These are phyloP conservation scores for Nasonovia ribisnigri DNA, from an alignment of 2,888 invertebrate species.

Conservation along the genomic window DNA sequence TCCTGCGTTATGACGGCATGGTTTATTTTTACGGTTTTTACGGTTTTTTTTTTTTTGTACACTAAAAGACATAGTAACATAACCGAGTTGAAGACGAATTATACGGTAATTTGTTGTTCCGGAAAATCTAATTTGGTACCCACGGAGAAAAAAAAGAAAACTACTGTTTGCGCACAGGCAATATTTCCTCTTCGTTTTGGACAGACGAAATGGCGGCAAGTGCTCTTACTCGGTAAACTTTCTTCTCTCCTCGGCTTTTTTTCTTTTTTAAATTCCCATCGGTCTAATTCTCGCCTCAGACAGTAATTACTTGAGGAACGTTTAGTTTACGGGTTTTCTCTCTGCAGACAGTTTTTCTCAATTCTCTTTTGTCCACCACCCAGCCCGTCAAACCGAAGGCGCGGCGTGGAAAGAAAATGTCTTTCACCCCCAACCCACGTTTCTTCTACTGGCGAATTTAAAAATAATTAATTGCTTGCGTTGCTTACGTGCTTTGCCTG, in stretches of 20 bases:
- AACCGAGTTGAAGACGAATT: constrained; percentile 49
- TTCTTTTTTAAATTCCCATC: constrained; percentile 51
- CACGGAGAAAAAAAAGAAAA: constrained; percentile 20
- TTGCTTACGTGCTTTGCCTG: constrained; percentile 5
- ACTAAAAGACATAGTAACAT: constrained; percentile 16
- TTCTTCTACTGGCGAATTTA: constrained; percentile 40
- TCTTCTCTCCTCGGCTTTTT: constrained; percentile 38
- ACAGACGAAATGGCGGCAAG: constrained; percentile 46
- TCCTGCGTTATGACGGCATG: not conserved
- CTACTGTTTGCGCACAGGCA: constrained; percentile 40
- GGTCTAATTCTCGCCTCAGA: constrained; percentile 60
- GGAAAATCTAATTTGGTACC: constrained; percentile 60
- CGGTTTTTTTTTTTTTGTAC: not conserved
- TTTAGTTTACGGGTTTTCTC: constrained; percentile 54
- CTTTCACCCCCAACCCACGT: not conserved
- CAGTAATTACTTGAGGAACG: constrained; percentile 63
- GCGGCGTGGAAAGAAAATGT: constrained; percentile 33
- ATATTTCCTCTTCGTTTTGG: constrained; percentile 49
- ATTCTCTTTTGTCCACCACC: constrained; percentile 2
- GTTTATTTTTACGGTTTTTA: not conserved
- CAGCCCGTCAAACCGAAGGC: not conserved
- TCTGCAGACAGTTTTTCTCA: constrained; percentile 53
- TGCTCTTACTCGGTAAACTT: constrained; percentile 37
- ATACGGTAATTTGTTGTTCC: constrained; percentile 56
- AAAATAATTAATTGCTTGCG: constrained; percentile 60